Evolutionary conservation across 1,140 invertebrate species (phyloP), one percentile per base, ranked within the genome.

Genomic region (Drosophila oshimai): DNA sequence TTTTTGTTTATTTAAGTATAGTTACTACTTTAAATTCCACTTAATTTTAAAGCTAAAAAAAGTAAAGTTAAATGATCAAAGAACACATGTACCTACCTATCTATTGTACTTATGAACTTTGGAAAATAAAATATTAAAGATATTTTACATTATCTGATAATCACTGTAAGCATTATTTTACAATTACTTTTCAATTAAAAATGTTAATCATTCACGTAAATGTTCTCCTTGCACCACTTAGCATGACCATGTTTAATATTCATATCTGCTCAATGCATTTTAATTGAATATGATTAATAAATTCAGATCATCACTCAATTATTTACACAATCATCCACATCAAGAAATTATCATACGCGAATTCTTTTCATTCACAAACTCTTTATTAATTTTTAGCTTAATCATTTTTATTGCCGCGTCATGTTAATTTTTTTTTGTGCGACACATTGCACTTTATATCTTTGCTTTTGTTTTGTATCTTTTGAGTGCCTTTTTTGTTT

Each of bases 291-390:
- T 44, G 51, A 58, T 62, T 62, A 42, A 62, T 58, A 58, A 36
- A 58, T 44, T 62, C 28, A 55, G 51, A 62, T 58, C 58, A 62
- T 62, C 58, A 62, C 36, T 62, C 53, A 62, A 60, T 62, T 62
- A 53, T 41, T 20, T 60, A 60, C 57, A 42, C 51, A 41, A 57
- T 61, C 53, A 20, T 58, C 53, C 10, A 10, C 36, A 57, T 58
- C 37, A 58, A 58, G n/a, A 44, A 62, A 62, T 58, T 31, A 62
- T 62, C 53, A 58, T 44, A 26, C 18, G 28, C 39, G 24, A 64
- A 61, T 64, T 62, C 53, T 58, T 36, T 64, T 46, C 60, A 64
- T 60, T 61, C 60, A 60, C 22, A 62, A 44, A 42, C 28, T 62
- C 28, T 44, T 33, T 20, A 46, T 61, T 54, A 37, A 61, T 17